Evolutionary conservation across 2,888 invertebrate species (phyloP).

Genomic region (Lochmaea crataegi): DNA sequence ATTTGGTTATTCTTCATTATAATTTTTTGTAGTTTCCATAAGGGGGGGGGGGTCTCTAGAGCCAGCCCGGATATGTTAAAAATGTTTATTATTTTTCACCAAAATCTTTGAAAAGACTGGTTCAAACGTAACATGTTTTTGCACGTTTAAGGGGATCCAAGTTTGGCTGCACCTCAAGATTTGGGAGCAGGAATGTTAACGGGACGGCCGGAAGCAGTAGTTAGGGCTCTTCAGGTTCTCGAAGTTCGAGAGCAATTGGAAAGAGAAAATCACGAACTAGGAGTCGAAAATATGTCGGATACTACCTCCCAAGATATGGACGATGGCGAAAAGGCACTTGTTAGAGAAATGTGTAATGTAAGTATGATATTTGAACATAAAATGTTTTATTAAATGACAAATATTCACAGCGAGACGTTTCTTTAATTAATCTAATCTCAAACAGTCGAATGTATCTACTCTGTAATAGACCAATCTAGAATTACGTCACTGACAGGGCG

Average conservation of each 20-base stretch:
- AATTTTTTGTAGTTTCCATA: neutral
- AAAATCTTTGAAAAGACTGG: too few relatives aligned
- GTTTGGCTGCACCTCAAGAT: constrained; percentile 48
- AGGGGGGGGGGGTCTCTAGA: too few relatives aligned
- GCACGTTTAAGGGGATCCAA: constrained; percentile 24
- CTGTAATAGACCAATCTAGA: too few relatives aligned
- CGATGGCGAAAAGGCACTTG: constrained; percentile 91
- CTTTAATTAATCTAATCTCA: too few relatives aligned
- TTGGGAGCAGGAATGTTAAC: constrained; percentile 65
- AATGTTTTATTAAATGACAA: neutral
- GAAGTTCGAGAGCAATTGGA: constrained; percentile 89
- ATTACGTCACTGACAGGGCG: too few relatives aligned
- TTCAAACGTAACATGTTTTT: neutral
- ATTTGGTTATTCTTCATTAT: too few relatives aligned
- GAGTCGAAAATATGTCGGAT: constrained; percentile 56
- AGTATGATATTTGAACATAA: constrained; percentile 56
- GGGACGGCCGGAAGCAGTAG: constrained; percentile 90
- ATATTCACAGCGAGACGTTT: too few relatives aligned
- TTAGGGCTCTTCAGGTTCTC: constrained; percentile 80
- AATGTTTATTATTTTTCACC: too few relatives aligned
- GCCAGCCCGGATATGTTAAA: too few relatives aligned
- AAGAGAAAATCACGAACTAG: constrained; percentile 70
- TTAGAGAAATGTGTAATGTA: constrained; percentile 95
- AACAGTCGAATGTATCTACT: too few relatives aligned
- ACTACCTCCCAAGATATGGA: constrained; percentile 74